A percentile compares a stretch with the other conserved stretches of the same genome.
Evolutionary conservation across 2,797 vertebrate genomes (phyloP).

Genomic region (Ispidina lecontei): DNA sequence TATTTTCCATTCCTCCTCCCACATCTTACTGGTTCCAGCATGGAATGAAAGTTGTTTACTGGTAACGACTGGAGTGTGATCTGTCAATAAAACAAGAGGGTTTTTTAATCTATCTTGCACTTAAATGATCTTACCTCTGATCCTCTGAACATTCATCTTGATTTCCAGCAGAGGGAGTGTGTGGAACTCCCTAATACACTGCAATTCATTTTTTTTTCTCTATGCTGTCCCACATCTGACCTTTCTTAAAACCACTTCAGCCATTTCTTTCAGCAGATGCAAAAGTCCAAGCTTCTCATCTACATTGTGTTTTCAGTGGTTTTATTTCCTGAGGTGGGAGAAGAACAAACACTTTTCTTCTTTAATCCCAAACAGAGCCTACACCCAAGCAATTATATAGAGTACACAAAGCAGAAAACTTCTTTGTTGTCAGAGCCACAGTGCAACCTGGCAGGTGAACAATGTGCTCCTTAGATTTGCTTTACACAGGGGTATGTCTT

Average conservation of each 20-base stretch:
- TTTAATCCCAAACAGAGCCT: conserved; percentile 26
- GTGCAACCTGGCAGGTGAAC: not conserved
- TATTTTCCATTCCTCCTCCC: not conserved
- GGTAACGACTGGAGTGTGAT: not conserved
- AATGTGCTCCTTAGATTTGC: not conserved
- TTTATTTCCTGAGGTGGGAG: conserved; percentile 29
- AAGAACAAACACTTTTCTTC: conserved; percentile 23
- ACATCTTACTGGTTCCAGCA: not conserved
- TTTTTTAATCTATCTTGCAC: not conserved
- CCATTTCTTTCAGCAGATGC: not conserved
- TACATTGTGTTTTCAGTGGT: not conserved
- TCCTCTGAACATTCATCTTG: not conserved
- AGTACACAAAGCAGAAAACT: conserved; percentile 50
- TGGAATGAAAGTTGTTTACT: not conserved
- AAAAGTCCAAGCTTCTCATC: not conserved
- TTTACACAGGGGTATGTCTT: not conserved
- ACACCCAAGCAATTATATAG: conserved; percentile 45
- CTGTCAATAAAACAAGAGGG: not conserved
- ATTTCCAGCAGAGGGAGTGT: conserved; percentile 57
- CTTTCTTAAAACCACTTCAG: not conserved
- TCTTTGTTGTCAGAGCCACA: conserved; percentile 17
- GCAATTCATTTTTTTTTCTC: not conserved
- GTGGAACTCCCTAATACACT: not conserved
- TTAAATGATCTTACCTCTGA: not conserved
- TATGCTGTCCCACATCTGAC: not conserved